phyloP scores from a whole-genome alignment of 2,113 vertebrate species.

The Genyomyrus donnyi region DNA sequence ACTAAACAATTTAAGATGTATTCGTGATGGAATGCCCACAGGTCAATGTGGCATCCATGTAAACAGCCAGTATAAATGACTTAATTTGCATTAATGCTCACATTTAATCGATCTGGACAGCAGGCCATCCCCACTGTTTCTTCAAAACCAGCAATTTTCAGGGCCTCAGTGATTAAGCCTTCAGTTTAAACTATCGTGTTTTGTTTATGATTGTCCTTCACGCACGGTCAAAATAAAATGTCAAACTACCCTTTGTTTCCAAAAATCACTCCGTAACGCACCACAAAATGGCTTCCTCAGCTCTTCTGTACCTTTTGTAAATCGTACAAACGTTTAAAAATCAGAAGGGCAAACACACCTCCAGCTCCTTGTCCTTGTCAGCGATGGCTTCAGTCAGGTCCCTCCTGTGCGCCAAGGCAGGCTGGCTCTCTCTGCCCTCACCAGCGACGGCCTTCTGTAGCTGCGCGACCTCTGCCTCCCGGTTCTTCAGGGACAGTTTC shows the following conservation, averaged over 20 bases:
- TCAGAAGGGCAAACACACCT: conserved; percentile 56
- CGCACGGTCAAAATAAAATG: neutral
- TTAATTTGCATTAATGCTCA: neutral
- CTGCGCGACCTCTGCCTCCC: conserved; percentile 69
- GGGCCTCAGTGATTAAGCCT: neutral
- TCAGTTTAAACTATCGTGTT: neutral
- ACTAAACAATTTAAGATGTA: neutral
- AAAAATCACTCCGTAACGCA: neutral
- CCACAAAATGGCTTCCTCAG: neutral
- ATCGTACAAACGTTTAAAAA: neutral
- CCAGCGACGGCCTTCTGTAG: conserved; percentile 54
- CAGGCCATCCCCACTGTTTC: neutral
- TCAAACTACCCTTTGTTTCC: neutral
- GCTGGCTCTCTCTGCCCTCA: conserved; percentile 39
- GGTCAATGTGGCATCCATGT: neutral
- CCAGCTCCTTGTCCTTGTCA: conserved; percentile 62
- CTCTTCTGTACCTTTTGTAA: neutral
- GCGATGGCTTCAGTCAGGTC: conserved; percentile 55
- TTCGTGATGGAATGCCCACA: neutral
- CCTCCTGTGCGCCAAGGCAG: conserved; percentile 44
- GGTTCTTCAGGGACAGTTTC: conserved; percentile 65
- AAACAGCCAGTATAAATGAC: neutral
- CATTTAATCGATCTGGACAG: neutral
- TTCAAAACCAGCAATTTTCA: neutral
- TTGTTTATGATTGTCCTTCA: neutral